These are phyloP conservation scores for Illadopsis cleaveri DNA, from an alignment of 2,113 vertebrate genomes.

Conservation along the genomic window DNA sequence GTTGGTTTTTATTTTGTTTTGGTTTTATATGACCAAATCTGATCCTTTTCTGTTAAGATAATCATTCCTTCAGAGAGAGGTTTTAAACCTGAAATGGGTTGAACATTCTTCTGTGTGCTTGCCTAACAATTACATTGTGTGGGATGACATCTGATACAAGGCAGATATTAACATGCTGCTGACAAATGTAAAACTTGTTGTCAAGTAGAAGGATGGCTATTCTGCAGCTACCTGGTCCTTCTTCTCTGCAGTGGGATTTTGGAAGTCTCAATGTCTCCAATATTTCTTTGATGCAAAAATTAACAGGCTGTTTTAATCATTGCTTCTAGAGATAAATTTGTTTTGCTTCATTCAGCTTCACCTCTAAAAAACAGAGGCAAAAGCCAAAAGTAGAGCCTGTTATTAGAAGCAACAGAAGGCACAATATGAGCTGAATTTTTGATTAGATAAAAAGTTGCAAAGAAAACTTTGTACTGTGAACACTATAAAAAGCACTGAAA, in stretches of 20 bases:
- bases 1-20: neutral
- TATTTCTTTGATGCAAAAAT: neutral
- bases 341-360: neutral
- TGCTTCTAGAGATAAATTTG: neutral
- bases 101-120: neutral
- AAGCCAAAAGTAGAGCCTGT: neutral
- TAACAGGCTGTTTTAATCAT: neutral
- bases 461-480: neutral
- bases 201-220: neutral
- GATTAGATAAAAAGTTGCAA: neutral
- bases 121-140: neutral
- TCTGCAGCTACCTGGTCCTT: neutral
- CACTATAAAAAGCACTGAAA: neutral
- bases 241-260: neutral
- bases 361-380: neutral
- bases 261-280: neutral
- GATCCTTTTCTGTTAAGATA: neutral
- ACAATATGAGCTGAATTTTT: neutral
- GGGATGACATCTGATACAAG: neutral
- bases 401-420: neutral
- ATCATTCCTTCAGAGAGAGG: neutral
- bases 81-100: neutral
- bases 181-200: neutral
- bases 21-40: neutral
- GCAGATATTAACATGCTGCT: neutral